Evolutionary conservation across 2,888 invertebrate genomes (phyloP).

Genomic region (Tholera decimalis): DNA sequence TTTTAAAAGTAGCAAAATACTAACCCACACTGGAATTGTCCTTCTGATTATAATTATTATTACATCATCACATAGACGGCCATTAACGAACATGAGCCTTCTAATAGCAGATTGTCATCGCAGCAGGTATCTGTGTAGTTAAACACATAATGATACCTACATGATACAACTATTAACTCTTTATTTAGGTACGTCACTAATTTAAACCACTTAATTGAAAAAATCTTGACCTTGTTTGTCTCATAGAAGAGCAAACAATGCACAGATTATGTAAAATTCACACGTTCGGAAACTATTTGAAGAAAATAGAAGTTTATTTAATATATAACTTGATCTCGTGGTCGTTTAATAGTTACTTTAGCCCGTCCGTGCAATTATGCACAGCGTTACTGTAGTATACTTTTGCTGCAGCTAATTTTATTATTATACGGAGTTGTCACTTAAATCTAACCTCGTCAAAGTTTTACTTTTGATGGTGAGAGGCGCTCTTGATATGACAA

Average conservation of each 20-base stretch:
- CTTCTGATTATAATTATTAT: background rate
- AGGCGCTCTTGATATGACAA: no score
- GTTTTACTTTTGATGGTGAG: no score
- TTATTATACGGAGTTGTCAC: no score
- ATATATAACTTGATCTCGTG: conserved; percentile 63
- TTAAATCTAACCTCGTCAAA: no score
- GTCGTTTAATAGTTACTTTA: conserved; percentile 65
- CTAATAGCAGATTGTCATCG: conserved; percentile 10
- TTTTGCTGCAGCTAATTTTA: no score
- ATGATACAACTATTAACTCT: conserved; percentile 10
- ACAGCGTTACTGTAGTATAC: conserved; percentile 45
- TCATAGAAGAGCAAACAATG: conserved; percentile 49
- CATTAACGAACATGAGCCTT: conserved; percentile 10
- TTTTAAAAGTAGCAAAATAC: no score
- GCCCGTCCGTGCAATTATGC: conserved; percentile 63
- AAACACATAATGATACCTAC: conserved; percentile 11
- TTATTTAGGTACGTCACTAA: conserved; percentile 18
- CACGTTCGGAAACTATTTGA: conserved; percentile 43
- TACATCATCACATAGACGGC: background rate
- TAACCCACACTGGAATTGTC: no score
- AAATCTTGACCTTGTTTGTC: conserved; percentile 45
- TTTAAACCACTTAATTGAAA: conserved; percentile 41
- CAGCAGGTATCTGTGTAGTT: conserved; percentile 7
- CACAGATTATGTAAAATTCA: conserved; percentile 43
- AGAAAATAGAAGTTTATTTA: conserved; percentile 45